Evolutionary conservation across 2,888 invertebrate genomes (phyloP).

Genomic region (Eucriotettix oculatus): DNA sequence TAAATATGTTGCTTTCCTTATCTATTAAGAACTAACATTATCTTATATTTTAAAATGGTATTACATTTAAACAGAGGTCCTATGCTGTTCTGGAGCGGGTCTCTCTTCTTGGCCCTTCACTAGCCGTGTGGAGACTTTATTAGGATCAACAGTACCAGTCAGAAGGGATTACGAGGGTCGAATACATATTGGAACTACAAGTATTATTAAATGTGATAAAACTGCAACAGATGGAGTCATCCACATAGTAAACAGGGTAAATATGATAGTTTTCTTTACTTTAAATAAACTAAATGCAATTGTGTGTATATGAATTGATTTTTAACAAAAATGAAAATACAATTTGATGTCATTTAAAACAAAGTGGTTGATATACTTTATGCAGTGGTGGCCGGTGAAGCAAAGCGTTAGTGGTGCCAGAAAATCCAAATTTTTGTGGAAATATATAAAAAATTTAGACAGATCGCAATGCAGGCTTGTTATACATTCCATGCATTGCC

Average conservation of each 20-base stretch:
- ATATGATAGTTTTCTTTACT: no score
- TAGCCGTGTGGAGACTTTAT: constrained; percentile 22
- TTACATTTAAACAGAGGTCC: constrained; percentile 14
- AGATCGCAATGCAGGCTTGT: no score
- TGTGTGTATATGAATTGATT: no score
- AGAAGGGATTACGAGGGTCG: constrained; percentile 19
- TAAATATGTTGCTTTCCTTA: neutral
- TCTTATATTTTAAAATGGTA: neutral
- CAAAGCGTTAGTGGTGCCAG: no score
- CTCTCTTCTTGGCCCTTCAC: constrained; percentile 22
- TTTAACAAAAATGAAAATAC: no score
- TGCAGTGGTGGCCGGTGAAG: no score
- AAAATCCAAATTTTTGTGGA: no score
- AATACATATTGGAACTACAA: constrained; percentile 21
- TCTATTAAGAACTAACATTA: neutral
- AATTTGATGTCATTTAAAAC: no score
- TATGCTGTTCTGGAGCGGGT: constrained; percentile 27
- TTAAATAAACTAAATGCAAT: no score
- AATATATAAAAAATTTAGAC: no score
- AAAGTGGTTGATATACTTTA: no score
- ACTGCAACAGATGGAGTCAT: constrained; percentile 23
- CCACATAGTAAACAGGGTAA: constrained; percentile 22
- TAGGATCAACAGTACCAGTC: constrained; percentile 20
- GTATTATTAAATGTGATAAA: constrained; percentile 23
- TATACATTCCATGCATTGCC: no score